phyloP scores from a whole-genome alignment of 2,113 vertebrate genomes.

The Elanoides forficatus region DNA sequence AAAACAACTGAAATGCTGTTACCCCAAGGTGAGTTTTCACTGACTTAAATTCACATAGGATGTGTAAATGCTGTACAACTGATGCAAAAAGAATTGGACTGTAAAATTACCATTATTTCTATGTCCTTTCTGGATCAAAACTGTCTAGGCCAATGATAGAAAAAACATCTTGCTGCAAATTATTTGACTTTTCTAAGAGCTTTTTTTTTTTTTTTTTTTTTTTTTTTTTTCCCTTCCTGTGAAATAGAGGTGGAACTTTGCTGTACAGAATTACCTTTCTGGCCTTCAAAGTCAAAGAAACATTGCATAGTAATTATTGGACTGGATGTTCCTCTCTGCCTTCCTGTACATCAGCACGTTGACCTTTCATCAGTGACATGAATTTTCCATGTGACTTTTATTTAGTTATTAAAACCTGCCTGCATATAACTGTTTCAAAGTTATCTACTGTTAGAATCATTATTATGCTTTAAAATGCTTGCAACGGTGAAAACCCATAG shows the following conservation, averaged over 20 bases:
- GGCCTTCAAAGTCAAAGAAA: not conserved
- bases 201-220: not conserved
- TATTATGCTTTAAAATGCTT: constrained; percentile 38
- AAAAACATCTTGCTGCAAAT: not conserved
- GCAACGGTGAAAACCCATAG: constrained; percentile 16
- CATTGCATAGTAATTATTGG: not conserved
- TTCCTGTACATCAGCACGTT: constrained; percentile 15
- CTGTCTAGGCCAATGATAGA: not conserved
- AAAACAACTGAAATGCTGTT: not conserved
- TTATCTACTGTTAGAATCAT: constrained; percentile 18
- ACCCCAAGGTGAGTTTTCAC: not conserved
- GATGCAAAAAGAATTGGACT: not conserved
- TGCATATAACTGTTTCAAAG: not conserved
- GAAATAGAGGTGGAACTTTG: not conserved
- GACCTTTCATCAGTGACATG: not conserved
- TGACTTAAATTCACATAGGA: not conserved
- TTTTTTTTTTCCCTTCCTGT: not conserved
- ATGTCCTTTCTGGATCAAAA: not conserved
- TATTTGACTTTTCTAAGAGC: not conserved
- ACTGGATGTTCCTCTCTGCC: not conserved
- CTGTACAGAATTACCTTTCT: not conserved
- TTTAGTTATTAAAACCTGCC: not conserved
- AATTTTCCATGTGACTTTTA: not conserved
- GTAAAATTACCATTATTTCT: not conserved
- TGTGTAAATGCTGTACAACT: not conserved